Percentiles rank a stretch among this genome's conserved stretches.
phyloP scores from a whole-genome alignment of 2,797 vertebrate genomes.

The Trachops cirrhosus region DNA sequence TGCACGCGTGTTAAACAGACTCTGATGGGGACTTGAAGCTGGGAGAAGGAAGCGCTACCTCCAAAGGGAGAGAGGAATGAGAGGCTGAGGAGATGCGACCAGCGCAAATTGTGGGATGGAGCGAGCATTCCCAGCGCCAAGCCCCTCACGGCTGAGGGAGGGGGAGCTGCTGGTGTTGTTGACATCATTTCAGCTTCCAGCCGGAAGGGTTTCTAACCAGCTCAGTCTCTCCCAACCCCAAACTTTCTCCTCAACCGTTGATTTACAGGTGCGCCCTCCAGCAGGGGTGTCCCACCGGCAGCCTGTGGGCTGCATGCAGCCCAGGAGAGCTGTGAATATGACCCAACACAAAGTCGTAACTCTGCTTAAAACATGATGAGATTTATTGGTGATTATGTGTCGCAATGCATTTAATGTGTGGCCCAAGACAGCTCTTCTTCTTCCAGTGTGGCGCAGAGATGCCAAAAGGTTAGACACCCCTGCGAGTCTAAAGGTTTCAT shows the following conservation, averaged over 20 bases:
- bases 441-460: no score
- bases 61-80: constrained; percentile 23
- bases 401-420: no score
- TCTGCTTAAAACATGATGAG: no score
- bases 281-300: no score
- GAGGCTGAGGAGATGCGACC: not conserved
- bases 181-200: not conserved
- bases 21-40: not conserved
- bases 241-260: not conserved
- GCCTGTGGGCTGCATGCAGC: no score
- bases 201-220: not conserved
- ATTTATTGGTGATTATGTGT: no score
- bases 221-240: not conserved
- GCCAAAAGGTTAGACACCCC: no score
- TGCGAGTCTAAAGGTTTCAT: not conserved
- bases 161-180: not conserved
- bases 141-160: not conserved
- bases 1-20: not conserved
- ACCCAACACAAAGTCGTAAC: no score
- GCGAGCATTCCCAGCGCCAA: not conserved
- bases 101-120: not conserved
- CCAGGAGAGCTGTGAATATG: no score
- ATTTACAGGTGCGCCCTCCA: not conserved
- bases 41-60: not conserved
- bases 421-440: no score